Base-by-base conservation (phyloP, 2,797 vertebrate genomes). In the Cottoperca gobio region DNA sequence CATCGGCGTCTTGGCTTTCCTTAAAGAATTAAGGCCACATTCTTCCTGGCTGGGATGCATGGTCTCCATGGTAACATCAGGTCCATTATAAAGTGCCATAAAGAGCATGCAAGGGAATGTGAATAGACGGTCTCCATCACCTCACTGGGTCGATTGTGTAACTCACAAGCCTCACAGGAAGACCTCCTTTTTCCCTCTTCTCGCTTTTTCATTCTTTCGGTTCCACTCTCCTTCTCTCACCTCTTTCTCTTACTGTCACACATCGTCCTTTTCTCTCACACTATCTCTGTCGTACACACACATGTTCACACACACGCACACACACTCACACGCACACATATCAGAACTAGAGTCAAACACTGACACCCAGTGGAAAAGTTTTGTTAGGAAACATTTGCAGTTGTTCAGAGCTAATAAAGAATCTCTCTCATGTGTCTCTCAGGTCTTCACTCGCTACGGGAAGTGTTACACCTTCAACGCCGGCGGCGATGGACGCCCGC, bases 391-490 rank as follows among this genome's bases (percentile, higher is more conserved):
- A 35, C 19, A 11, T 17, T 33, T 9, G 19, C 33, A 19, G 8
- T 26, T 65, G n/a, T 45, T 39, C 23, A 45, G 26, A 21, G 45
- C 21, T 39, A 1, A 39, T 39, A 43, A 64, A 28, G 13, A 50
- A 61, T 50, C 31, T 31, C 21, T 69, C 14, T 63, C 8, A 3
- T 88, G 31, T 89, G 73, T 91, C 66, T 80, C 63, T 70, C 86
- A 98, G 97, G 96, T 97, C 70, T 98, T 97, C 85, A 99, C 98
- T 0, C 95, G 97, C 68, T 99, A 99, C 0, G 98, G 98, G 72
- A 99, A 99, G 85, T 99, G 98, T 86, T 99, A 99, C 93, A 99
- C 97, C 0, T 99, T 99, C 89, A 99, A 99, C 3, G 95, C 97
- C 0, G 97, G 96, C 5, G 94, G 95, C 79, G 95, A 97, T 3